Conservation (phyloP, 2,113 vertebrate species). For the Ramphastos sulfuratus region DNA sequence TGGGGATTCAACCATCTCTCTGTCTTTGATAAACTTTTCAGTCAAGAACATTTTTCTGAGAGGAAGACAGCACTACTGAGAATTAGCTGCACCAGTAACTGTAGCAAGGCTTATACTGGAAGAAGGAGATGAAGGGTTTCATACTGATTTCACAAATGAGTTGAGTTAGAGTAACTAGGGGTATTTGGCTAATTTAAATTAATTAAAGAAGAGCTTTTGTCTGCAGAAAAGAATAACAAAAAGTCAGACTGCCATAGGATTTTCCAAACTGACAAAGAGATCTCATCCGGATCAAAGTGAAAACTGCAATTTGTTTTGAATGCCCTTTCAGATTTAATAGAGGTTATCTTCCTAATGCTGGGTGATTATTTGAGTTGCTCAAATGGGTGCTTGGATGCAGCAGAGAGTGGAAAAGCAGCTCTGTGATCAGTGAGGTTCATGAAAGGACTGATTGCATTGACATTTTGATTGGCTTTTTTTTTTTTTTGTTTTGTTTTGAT, state of each 20-base stretch:
- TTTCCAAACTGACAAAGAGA: background rate
- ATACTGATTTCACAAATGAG: background rate
- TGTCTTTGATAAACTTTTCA: too few relatives aligned
- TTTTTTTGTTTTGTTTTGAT: background rate
- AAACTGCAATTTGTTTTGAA: background rate
- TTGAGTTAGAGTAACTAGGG: background rate
- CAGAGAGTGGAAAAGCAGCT: background rate
- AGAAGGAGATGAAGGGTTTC: accelerated
- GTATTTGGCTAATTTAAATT: background rate
- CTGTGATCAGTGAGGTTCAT: background rate
- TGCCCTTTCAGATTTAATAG: background rate
- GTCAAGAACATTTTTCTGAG: too few relatives aligned
- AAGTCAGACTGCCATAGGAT: background rate
- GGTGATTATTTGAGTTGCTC: background rate
- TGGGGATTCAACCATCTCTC: too few relatives aligned
- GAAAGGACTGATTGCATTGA: background rate
- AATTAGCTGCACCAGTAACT: background rate
- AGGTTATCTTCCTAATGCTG: background rate
- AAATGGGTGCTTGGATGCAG: background rate
- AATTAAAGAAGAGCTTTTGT: background rate
- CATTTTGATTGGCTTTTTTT: background rate
- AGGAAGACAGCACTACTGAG: too few relatives aligned
- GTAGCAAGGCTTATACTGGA: background rate
- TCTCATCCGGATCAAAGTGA: background rate
- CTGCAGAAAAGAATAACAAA: background rate